These are phyloP conservation scores for Equus przewalskii DNA, from an alignment of 2,113 vertebrate genomes.

Conservation along the genomic window DNA sequence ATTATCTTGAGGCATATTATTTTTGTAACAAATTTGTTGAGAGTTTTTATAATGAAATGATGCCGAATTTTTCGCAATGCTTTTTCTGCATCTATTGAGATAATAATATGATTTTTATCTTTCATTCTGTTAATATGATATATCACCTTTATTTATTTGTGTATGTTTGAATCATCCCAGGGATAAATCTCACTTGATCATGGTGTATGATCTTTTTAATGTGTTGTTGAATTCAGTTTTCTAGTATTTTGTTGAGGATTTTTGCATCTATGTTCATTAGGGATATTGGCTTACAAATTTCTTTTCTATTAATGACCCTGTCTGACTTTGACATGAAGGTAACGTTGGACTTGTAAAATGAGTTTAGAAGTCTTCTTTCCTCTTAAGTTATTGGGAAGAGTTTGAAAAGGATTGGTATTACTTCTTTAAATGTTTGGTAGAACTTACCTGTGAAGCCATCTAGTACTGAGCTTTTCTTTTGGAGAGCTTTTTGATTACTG, in stretches of 20 bases:
- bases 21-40: neutral
- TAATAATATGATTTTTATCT: neutral
- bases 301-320: neutral
- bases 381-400: neutral
- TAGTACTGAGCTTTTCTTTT: neutral
- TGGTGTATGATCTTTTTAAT: neutral
- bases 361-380: neutral
- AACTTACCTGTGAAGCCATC: neutral
- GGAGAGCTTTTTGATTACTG: neutral
- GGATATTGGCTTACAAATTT: neutral
- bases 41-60: neutral
- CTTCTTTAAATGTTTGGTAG: neutral
- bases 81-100: neutral
- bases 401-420: neutral
- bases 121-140: neutral
- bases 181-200: neutral
- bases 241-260: neutral
- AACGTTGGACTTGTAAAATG: neutral
- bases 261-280: neutral
- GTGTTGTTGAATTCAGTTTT: neutral
- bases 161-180: neutral
- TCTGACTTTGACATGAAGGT: neutral
- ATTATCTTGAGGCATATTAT: neutral
- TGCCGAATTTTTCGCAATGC: neutral
- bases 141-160: neutral